Evolutionary conservation across 2,888 invertebrate genomes (phyloP), one percentile per base, ranked within the genome.

Genomic region (Glyphotaelius pellucidus): DNA sequence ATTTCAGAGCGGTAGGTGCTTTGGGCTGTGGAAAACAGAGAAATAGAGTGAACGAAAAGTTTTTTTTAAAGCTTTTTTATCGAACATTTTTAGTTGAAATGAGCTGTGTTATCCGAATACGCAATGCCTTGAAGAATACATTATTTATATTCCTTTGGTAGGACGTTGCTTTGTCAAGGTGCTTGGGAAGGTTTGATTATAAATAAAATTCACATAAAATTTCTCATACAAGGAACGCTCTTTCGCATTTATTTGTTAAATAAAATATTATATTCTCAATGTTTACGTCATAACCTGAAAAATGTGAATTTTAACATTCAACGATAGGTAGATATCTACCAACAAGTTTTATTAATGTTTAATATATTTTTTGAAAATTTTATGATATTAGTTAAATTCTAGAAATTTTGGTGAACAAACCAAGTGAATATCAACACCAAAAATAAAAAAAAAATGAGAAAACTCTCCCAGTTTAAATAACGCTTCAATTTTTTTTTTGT

Each of bases 61-160:
- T 89, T 91, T 47, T 38, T 85, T 91, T 88, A 91, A 83, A 89
- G 91, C 91, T 91, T 91, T 91, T 91, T 91, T 91, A 91, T 91
- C 42, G 91, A 88, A 83, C 87, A 89, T 88, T 91, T 91, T 89
- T 89, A 31, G 35, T 83, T 38, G 84, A 38, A 90, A 35, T 85
- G 67, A 35, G 52, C 84, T 47, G 84, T 52, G 52, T 67, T 81
- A 81, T 81, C 81, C 32, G 32, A 81, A 81, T 81, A 81, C 81
- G 19, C 81, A 32, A 32, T 32, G 81, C 31, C 32, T 81, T 32
- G 5, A 81, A 81, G 81, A 32, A 81, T 32, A 32, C 32, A 32
- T 81, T 81, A 81, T 81, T 81, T 81, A 81, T 14, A 19, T 81
- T 81, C 32, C 81, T 81, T 31, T 81, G 81, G 81, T 81, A 81